Percentiles rank a stretch among this genome's conserved stretches.
Evolutionary conservation across 2,888 invertebrate species (phyloP).

Genomic region (Gymnocheta viridis): DNA sequence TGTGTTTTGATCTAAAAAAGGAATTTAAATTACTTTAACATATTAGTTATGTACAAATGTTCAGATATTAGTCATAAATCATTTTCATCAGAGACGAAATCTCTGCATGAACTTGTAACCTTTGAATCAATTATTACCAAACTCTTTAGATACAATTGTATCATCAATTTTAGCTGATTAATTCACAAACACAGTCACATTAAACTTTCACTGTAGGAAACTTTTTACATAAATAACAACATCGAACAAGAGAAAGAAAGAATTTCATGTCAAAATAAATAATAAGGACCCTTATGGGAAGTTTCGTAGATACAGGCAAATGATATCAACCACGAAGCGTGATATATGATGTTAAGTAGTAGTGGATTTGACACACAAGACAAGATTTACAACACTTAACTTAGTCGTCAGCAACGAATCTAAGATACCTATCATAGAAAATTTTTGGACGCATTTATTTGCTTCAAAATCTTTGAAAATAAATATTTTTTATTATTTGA

Average conservation of each 20-base stretch:
- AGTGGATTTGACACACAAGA: not conserved
- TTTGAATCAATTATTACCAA: constrained; percentile 62
- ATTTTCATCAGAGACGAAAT: constrained; percentile 23
- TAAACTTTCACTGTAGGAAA: constrained; percentile 16
- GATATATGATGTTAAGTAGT: constrained; percentile 69
- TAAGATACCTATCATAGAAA: not conserved
- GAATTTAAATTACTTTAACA: not conserved
- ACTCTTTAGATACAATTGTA: constrained; percentile 47
- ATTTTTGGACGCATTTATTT: too few relatives aligned
- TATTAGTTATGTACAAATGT: not conserved
- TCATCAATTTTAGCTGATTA: constrained; percentile 63
- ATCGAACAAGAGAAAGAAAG: constrained; percentile 23
- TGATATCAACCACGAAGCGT: constrained; percentile 68
- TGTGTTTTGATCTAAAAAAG: too few relatives aligned
- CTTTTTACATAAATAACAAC: constrained; percentile 49
- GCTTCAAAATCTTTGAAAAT: too few relatives aligned
- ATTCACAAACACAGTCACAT: constrained; percentile 40
- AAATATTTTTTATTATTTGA: too few relatives aligned
- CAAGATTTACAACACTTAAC: not conserved
- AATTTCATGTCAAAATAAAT: constrained; percentile 71
- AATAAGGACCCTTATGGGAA: constrained; percentile 70
- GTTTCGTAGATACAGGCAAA: constrained; percentile 20
- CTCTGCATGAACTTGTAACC: constrained; percentile 51
- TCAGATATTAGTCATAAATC: constrained; percentile 17
- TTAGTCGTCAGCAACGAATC: not conserved